phyloP scores from a whole-genome alignment of 2,113 vertebrate species.

The Oreotrochilus melanogaster region DNA sequence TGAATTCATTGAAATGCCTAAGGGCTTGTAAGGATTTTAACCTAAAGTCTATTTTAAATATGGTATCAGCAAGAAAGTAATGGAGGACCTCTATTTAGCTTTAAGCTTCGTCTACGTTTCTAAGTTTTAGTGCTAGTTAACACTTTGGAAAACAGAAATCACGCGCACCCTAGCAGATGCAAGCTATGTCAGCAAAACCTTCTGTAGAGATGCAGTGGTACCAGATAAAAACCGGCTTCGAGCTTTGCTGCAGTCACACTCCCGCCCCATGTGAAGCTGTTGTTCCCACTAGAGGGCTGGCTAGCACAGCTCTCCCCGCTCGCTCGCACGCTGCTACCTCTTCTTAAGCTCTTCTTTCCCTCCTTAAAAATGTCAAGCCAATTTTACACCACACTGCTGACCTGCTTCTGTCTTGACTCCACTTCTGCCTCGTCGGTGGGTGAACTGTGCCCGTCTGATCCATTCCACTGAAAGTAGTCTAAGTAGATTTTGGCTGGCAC shows the following conservation, averaged over 20 bases:
- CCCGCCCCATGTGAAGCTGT: not conserved
- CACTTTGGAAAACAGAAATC: not conserved
- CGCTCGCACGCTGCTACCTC: not conserved
- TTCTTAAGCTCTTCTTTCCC: not conserved
- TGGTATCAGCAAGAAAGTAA: not conserved
- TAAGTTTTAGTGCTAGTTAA: not conserved
- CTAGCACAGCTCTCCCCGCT: not conserved
- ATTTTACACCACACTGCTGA: not conserved
- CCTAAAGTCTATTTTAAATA: not conserved
- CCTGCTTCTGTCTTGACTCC: not conserved
- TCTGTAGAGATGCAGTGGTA: not conserved
- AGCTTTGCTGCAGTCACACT: not conserved
- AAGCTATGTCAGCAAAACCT: not conserved
- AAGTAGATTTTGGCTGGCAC: not conserved
- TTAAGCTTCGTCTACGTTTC: not conserved
- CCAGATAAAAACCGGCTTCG: not conserved
- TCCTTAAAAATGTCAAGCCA: not conserved
- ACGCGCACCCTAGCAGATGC: not conserved
- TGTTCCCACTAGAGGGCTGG: not conserved
- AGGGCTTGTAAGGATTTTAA: not conserved
- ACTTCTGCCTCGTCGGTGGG: rapidly evolving
- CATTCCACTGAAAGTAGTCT: not conserved
- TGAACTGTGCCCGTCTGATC: not conserved
- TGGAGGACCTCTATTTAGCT: not conserved
- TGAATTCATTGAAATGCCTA: not conserved